A percentile compares a stretch with the other conserved stretches of the same genome.
Evolutionary conservation across 2,888 invertebrate genomes (phyloP).

Genomic region (Drosophila vallismaia): DNA sequence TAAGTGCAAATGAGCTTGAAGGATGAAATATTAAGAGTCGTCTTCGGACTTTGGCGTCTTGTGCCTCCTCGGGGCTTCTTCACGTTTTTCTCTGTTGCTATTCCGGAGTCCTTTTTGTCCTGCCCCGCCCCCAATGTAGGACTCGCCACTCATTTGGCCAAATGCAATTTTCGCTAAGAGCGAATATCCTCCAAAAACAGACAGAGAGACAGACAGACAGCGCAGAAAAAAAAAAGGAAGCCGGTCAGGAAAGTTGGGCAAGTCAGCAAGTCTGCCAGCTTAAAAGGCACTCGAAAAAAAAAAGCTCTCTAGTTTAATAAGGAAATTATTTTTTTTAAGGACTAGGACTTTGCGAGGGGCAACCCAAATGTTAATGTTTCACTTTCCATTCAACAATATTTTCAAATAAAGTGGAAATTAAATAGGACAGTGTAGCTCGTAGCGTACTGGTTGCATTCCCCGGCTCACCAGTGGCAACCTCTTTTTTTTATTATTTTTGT

Average conservation of each 20-base stretch:
- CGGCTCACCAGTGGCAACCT: conserved; percentile 37
- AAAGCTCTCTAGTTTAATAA: too few relatives aligned
- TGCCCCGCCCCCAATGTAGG: not conserved
- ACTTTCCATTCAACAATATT: not conserved
- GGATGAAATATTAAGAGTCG: conserved; percentile 80
- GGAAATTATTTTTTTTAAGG: too few relatives aligned
- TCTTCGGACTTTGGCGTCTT: conserved; percentile 34
- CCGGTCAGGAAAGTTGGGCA: conserved; percentile 41
- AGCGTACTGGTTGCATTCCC: conserved; percentile 35
- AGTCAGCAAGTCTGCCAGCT: conserved; percentile 51
- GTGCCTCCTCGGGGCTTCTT: conserved; percentile 1
- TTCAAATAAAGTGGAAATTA: not conserved
- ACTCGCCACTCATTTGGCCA: conserved; percentile 61
- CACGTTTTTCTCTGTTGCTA: conserved; percentile 1
- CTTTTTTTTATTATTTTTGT: not conserved
- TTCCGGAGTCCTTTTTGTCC: not conserved
- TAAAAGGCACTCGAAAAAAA: conserved; percentile 15
- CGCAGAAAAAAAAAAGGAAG: conserved; percentile 9
- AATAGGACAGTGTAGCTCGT: conserved; percentile 11
- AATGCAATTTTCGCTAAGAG: conserved; percentile 72
- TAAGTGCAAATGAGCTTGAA: conserved; percentile 78
- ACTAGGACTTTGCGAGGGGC: too few relatives aligned
- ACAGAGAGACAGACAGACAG: conserved; percentile 44
- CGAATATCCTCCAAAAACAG: conserved; percentile 51
- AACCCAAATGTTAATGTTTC: too few relatives aligned